Percentiles rank a stretch among this genome's conserved stretches.
phyloP scores from a whole-genome alignment of 2,797 vertebrate species.

The Distichodus sexfasciatus region DNA sequence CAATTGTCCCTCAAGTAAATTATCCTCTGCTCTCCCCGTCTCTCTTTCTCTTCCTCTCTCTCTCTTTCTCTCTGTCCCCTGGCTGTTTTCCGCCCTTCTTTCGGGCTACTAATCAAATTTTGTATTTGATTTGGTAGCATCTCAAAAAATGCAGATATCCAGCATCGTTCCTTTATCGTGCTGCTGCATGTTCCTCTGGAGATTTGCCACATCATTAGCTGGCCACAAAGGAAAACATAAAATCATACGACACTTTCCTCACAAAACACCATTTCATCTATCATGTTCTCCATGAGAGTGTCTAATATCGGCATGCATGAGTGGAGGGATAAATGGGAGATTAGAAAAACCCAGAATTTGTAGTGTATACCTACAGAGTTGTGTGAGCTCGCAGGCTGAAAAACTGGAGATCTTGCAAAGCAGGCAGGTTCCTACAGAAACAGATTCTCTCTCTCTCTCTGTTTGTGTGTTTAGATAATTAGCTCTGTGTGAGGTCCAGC shows the following conservation, averaged over 20 bases:
- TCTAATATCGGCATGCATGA: constrained; percentile 5
- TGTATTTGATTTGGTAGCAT: constrained; percentile 55
- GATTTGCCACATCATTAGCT: constrained; percentile 44
- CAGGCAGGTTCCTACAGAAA: too few relatives aligned
- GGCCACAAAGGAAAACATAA: constrained; percentile 35
- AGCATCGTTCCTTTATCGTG: constrained; percentile 38
- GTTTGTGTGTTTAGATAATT: too few relatives aligned
- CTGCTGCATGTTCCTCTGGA: constrained; percentile 29
- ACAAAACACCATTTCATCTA: neutral
- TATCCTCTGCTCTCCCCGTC: constrained; percentile 76
- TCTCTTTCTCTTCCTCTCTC: constrained; percentile 12
- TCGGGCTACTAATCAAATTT: constrained; percentile 56
- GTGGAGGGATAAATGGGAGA: neutral
- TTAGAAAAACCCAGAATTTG: neutral
- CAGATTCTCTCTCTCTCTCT: too few relatives aligned
- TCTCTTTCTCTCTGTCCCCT: constrained; percentile 9
- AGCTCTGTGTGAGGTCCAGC: too few relatives aligned
- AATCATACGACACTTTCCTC: constrained; percentile 22
- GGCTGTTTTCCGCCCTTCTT: constrained; percentile 16
- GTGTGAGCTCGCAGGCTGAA: too few relatives aligned
- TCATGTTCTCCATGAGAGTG: constrained; percentile 1
- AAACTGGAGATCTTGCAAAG: neutral
- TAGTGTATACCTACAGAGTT: too few relatives aligned
- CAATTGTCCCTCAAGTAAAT: constrained; percentile 76
- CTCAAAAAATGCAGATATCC: constrained; percentile 39